Evolutionary conservation across 2,797 vertebrate species (phyloP), one percentile per base, ranked within the genome.

Genomic region (Astyanax mexicanus): DNA sequence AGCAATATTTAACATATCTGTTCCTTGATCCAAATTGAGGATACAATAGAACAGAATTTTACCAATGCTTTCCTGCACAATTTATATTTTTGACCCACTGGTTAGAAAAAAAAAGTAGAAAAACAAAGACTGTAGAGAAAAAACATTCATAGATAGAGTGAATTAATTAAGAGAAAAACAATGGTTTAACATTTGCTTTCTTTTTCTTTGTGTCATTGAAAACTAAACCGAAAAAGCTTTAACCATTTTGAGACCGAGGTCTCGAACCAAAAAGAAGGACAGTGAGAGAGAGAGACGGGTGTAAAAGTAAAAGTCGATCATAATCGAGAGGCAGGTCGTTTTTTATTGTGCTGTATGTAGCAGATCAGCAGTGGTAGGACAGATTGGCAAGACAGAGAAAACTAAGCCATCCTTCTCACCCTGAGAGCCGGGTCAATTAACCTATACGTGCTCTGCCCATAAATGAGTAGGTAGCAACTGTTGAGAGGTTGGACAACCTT

Each of bases 171-270:
- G 84, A 49, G 83, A 78, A 72, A 81, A 85, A 73, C 42, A 78
- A 87, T 88, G 88, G 84, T 91, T 92, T 91, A 89, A 92, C 77
- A 51, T 81, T 81, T 75, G 80, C 75, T 81, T 86, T 80, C 40
- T 62, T 86, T 80, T 76, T 66, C 70, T 44, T 75, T 82, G 45
- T 64, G 70, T 81, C 82, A 81, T 78, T 74, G 73, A 74, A 81
- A 87, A 80, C 32, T 82, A 72, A 84, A 80, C 83, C 78, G 37
- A 74, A 71, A 85, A 91, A 91, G 91, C 91, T 93, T 94, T 94
- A 93, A 81, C 85, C 71, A 75, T 80, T 85, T 81, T 78, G 69
- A 60, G 74, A 64, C 74, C 35, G 67, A 71, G 57, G 76, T 81
- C 78, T 84, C 42, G 45, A 74, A 79, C 75, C 75, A 77, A 83